These are phyloP conservation scores for Nerophis lumbriciformis DNA, from an alignment of 2,113 vertebrate species.

Conservation along the genomic window DNA sequence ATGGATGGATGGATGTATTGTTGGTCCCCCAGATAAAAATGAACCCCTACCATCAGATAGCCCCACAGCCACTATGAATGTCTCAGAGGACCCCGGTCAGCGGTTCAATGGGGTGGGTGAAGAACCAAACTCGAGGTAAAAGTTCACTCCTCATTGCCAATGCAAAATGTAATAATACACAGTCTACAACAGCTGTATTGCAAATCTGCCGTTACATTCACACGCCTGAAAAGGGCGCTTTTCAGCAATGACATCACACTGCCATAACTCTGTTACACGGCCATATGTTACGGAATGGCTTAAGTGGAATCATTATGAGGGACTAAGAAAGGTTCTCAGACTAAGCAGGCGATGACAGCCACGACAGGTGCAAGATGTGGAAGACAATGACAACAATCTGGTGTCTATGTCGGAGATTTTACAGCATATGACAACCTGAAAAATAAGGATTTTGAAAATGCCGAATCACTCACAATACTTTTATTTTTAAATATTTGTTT, in stretches of 20 bases:
- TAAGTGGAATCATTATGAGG: constrained; percentile 30
- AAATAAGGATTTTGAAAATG: constrained; percentile 10
- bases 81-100: background rate
- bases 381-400: constrained; percentile 24
- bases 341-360: constrained; percentile 56
- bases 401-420: constrained; percentile 36
- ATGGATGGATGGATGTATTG: constrained; percentile 30
- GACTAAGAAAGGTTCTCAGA: constrained; percentile 36
- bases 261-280: too few species aligned
- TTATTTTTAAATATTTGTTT: constrained; percentile 32
- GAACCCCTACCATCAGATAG: background rate
- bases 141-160: too few species aligned
- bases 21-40: constrained; percentile 21
- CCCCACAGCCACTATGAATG: background rate
- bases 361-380: constrained; percentile 53
- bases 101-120: too few species aligned
- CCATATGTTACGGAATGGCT: constrained; percentile 1
- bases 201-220: too few species aligned
- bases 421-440: constrained; percentile 39
- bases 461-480: constrained; percentile 29
- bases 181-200: too few species aligned
- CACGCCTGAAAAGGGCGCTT: too few species aligned
- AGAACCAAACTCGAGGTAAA: too few species aligned
- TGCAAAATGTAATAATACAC: too few species aligned
- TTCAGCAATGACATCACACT: too few species aligned